Evolutionary conservation across 2,888 invertebrate genomes (phyloP), one percentile per base, ranked within the genome.

Genomic region (Galerucella pusilla): DNA sequence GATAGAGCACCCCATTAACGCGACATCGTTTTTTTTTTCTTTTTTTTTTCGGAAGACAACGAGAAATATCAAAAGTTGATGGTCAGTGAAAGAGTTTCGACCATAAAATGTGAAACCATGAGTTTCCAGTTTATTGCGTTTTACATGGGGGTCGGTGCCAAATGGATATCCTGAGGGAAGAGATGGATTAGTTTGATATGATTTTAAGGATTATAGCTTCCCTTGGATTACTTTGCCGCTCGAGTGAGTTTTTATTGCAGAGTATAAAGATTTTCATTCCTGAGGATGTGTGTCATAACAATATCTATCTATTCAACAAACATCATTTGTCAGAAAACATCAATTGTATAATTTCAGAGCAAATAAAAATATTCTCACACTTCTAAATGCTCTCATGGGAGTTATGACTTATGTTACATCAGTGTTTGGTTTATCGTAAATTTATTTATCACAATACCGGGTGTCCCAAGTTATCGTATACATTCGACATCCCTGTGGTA

Each of bases 21-120:
- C 83, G 81, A 79, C 79, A 80, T 73, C 77, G 78, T 73, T 65
- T 74, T 35, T 35, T 35, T 7, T 75, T 71, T 73, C 68, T n/a
- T 74, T 52, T 68, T 66, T 16, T 68, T 59, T 49, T 14, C 49
- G 57, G 9, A 64, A 68, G 66, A 65, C 63, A 70, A 70, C 70
- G 70, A 52, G 65, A 80, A 81, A 80, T 81, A 82, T 82, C 82
- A 82, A 81, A 82, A 79, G 81, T 81, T 81, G 82, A 83, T 80
- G 83, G 82, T 81, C 83, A 81, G 81, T 82, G 76, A 74, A 84
- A 82, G 82, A 84, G 73, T 70, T 75, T 69, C 59, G 59, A 49
- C 63, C 28, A 64, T 64, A 68, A 64, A 52, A 63, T 68, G 42
- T 57, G 35, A 57, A n/a, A 64, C 65, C 69, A 74, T 69, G 69